Base-by-base conservation (phyloP, 2,888 invertebrate genomes). In the Sesia apiformis region DNA sequence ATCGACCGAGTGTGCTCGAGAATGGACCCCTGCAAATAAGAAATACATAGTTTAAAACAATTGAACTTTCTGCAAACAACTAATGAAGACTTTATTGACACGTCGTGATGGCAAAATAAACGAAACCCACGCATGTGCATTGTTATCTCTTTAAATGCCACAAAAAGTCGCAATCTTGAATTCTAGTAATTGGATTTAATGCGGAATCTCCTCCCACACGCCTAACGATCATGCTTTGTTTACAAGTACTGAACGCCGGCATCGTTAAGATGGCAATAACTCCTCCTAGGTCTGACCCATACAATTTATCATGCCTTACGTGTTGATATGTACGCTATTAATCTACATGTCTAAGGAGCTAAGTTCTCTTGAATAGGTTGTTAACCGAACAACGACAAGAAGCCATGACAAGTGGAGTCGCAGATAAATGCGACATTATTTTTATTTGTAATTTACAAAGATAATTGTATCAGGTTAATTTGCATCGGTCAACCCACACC, bases 1-100 rank as follows among this genome's bases (percentile, higher is more conserved):
- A 93, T 62, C 96, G 92, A 58, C 95, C 96, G 68, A 96, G 90
- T 43, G 95, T 95, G 67, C 93, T 94, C 67, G 92, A 91, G 74
- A 91, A 92, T 74, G 92, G 92, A 63, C 92, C 92, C 84, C 93
- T 94, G 91, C 63, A 93, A 88, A 72, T 79, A 76, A 73, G 71
- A 67, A 69, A 65, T 67, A 52, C n/a, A 40, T 39, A 52, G 23
- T 8, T 7, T 49, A 64, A 66, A 66, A 62, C 65, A 61, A 60
- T 60, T 62, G 63, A 60, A 41, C 38, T 65, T 67, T 72, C 67
- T 68, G 56, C 57, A 59, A 62, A 53, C 53, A n/a, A 58, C 57
- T 63, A 63, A 63, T 65, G 63, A 64, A 69, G 62, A 64, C 65
- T 73, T 78, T 79, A 76, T 74, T 67, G 66, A 58, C 59, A 63